Evolutionary conservation across 1,140 invertebrate genomes (phyloP).

Genomic region (Platyscapa corneri): DNA sequence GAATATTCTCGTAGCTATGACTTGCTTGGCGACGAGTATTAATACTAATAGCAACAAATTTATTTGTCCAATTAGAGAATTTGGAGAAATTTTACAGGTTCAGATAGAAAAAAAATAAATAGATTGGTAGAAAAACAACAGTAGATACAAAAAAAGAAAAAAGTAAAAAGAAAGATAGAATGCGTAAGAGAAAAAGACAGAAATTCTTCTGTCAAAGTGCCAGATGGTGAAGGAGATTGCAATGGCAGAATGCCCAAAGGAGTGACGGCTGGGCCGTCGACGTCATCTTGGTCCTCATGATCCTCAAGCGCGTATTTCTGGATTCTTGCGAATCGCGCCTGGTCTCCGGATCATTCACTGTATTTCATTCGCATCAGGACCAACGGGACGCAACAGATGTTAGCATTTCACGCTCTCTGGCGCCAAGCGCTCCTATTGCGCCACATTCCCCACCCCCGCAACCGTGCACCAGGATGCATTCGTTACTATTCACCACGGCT

Average conservation of each 20-base stretch:
- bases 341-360: not conserved
- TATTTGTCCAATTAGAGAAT: no score
- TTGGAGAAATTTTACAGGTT: no score
- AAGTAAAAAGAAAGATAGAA: not conserved
- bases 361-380: not conserved
- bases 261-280: not conserved
- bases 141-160: not conserved
- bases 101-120: not conserved
- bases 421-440: not conserved
- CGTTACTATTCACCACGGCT: not conserved
- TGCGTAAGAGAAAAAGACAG: not conserved
- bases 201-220: not conserved
- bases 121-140: not conserved
- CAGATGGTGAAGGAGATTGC: not conserved
- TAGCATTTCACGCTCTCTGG: slow-evolving; percentile 22
- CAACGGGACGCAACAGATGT: slow-evolving; percentile 24
- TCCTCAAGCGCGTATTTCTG: not conserved
- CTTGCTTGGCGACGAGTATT: not conserved
- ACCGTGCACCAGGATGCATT: not conserved
- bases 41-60: not conserved
- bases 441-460: slow-evolving; percentile 1
- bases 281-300: not conserved
- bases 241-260: not conserved
- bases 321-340: not conserved
- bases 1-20: not conserved